Evolutionary conservation across 2,797 vertebrate genomes (phyloP).

Genomic region (Rhinophrynus dorsalis): DNA sequence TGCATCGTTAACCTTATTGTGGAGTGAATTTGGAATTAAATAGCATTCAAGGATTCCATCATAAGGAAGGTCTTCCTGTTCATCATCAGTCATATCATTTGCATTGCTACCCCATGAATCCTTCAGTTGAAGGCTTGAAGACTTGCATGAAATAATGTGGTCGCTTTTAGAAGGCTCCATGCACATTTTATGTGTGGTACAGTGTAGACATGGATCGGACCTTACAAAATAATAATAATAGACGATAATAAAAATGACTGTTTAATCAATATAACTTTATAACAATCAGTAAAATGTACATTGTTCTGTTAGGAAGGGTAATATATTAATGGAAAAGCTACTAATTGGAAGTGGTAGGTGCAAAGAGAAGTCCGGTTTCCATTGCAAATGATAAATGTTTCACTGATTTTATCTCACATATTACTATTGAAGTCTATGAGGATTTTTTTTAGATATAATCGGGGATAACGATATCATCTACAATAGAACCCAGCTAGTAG

Average conservation of each 20-base stretch:
- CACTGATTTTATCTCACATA: no score
- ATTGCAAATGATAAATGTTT: no score
- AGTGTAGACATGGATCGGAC: not conserved
- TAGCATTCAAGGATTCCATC: constrained; percentile 62
- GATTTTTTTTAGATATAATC: no score
- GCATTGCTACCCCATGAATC: not conserved
- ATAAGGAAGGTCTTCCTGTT: constrained; percentile 80
- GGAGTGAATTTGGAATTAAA: constrained; percentile 19
- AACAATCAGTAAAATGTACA: no score
- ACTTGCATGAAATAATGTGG: not conserved
- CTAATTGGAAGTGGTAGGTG: no score
- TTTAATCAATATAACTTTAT: no score
- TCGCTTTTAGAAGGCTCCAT: constrained; percentile 9
- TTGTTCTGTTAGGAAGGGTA: no score
- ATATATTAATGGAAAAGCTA: not conserved
- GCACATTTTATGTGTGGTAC: not conserved
- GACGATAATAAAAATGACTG: no score
- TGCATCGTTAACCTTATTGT: not conserved
- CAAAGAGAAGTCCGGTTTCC: no score
- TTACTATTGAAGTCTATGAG: no score
- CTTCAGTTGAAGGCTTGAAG: not conserved
- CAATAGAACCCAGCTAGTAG: no score
- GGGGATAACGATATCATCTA: no score
- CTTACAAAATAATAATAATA: constrained; percentile 2
- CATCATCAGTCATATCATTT: constrained; percentile 69